These are phyloP conservation scores for Sycophila sp. DNA, from an alignment of 1,140 invertebrate genomes.

Conservation along the genomic window DNA sequence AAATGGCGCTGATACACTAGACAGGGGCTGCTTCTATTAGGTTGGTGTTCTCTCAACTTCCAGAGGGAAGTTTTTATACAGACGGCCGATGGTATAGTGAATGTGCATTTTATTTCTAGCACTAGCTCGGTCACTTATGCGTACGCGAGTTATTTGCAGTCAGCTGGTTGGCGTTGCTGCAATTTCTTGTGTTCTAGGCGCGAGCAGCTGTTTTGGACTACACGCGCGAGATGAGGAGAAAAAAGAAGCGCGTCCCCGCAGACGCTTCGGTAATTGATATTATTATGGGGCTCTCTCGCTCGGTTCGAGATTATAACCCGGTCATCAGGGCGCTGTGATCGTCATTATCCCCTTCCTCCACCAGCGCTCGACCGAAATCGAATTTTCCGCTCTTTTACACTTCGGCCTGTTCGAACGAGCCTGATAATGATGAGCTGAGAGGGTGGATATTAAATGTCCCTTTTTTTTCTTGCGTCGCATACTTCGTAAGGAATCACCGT, in stretches of 20 bases:
- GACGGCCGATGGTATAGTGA: too few species aligned
- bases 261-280: slow-evolving; percentile 42
- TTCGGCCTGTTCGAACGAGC: slow-evolving; percentile 1
- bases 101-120: too few species aligned
- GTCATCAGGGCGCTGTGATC: background rate
- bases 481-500: too few species aligned
- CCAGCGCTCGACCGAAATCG: slow-evolving; percentile 14
- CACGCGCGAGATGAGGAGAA: background rate
- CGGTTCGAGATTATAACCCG: slow-evolving; percentile 14
- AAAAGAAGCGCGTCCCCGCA: too few species aligned
- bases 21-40: too few species aligned
- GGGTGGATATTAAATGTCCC: slow-evolving; percentile 40
- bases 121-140: too few species aligned
- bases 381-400: slow-evolving; percentile 35
- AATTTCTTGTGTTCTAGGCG: background rate
- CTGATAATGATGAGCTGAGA: slow-evolving; percentile 29
- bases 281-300: slow-evolving; percentile 26
- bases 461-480: too few species aligned
- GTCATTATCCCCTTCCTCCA: background rate
- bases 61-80: too few species aligned
- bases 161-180: slow-evolving; percentile 7
- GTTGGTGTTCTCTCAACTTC: too few species aligned
- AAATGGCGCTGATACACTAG: too few species aligned
- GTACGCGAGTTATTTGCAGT: too few species aligned
- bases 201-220: background rate